Percentiles rank a stretch among this genome's conserved stretches.
Evolutionary conservation across 92 coral and sea anemone species (phyloP).

Genomic region (Zoanthus gigantus): DNA sequence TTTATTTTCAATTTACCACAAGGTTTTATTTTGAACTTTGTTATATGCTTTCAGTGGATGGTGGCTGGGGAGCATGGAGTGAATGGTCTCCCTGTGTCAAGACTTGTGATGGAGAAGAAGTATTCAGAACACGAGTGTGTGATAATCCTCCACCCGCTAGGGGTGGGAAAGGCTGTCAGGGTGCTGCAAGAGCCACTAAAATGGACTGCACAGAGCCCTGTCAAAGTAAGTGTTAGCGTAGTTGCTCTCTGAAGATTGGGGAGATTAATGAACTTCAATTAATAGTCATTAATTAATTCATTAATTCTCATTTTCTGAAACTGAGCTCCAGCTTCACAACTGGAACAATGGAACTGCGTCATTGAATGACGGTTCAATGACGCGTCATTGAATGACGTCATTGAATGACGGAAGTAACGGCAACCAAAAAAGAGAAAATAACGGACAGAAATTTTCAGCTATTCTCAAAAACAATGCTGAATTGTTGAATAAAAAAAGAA

Average conservation of each 20-base stretch:
- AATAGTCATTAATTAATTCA: no score
- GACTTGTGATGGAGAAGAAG: conserved; percentile 81
- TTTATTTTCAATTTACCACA: neutral
- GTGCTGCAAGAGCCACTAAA: conserved; percentile 70
- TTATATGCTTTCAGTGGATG: conserved; percentile 61
- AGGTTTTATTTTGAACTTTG: neutral
- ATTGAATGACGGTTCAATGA: no score
- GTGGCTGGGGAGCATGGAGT: conserved; percentile 89
- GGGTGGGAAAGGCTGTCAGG: conserved; percentile 72
- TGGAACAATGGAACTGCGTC: no score
- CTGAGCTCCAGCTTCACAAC: no score
- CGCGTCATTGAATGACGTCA: no score
- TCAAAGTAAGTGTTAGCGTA: conserved; percentile 64
- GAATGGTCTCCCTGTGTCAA: conserved; percentile 82
- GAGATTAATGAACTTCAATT: no score
- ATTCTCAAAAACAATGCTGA: no score
- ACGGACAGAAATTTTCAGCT: no score
- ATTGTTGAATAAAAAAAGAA: no score
- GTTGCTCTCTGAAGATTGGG: neutral
- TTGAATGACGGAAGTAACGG: no score
- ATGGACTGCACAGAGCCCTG: conserved; percentile 83
- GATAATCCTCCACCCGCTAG: conserved; percentile 74
- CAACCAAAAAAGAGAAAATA: no score
- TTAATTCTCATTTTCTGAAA: no score
- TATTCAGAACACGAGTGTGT: conserved; percentile 75